phyloP scores from a whole-genome alignment of 2,888 invertebrate species.

The Drosophila meridionalis region DNA sequence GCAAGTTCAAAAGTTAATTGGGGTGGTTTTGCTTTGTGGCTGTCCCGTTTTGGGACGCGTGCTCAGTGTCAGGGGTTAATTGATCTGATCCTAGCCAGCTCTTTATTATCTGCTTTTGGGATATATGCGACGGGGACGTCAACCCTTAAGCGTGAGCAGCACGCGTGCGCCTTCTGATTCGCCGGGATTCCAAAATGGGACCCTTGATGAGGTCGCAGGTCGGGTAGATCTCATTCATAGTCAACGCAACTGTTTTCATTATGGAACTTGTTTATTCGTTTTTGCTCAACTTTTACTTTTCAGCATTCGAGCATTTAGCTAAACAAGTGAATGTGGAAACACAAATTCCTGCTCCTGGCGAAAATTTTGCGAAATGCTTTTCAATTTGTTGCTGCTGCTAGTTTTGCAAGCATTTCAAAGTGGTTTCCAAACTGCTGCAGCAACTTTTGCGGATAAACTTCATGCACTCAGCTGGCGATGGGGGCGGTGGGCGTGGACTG shows the following conservation, averaged over 20 bases:
- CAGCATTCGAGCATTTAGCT: slow-evolving; percentile 41
- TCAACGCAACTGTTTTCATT: slow-evolving; percentile 23
- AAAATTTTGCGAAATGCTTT: slow-evolving; percentile 39
- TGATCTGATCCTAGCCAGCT: slow-evolving; percentile 47
- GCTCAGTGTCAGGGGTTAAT: slow-evolving; percentile 70
- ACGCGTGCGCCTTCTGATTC: slow-evolving; percentile 61
- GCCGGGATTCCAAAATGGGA: slow-evolving; percentile 65
- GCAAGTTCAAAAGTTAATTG: slow-evolving; percentile 31
- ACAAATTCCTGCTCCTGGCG: slow-evolving; percentile 18
- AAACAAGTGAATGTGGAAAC: slow-evolving; percentile 31
- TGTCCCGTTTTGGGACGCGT: slow-evolving; percentile 52
- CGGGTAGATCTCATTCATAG: slow-evolving; percentile 7
- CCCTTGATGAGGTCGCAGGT: slow-evolving; percentile 23
- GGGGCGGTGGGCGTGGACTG: not conserved
- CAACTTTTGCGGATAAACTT: slow-evolving; percentile 56
- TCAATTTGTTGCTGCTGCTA: slow-evolving; percentile 30
- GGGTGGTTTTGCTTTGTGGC: slow-evolving; percentile 28
- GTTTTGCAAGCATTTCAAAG: slow-evolving; percentile 32
- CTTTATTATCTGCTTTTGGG: slow-evolving; percentile 55
- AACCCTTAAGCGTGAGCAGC: slow-evolving; percentile 69
- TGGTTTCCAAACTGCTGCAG: slow-evolving; percentile 33
- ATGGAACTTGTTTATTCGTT: slow-evolving; percentile 13
- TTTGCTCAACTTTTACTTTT: not conserved
- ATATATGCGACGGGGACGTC: slow-evolving; percentile 31
- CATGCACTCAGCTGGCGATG: slow-evolving; percentile 14